phyloP scores from a whole-genome alignment of 2,113 vertebrate species.

The Dicentrarchus labrax region DNA sequence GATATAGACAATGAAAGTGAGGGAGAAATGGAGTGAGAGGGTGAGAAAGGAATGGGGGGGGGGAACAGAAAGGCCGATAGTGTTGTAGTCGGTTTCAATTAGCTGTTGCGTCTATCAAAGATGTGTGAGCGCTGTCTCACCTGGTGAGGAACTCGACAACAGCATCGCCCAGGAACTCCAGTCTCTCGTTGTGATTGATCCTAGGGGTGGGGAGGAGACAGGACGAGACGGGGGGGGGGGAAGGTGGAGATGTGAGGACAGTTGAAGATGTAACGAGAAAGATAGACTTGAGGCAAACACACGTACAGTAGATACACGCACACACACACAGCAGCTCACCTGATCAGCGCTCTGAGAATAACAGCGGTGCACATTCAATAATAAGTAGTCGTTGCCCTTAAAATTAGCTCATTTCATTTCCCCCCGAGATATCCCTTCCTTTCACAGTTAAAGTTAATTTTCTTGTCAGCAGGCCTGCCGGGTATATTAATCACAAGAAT shows the following conservation, averaged over 20 bases:
- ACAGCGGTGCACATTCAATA: conserved; percentile 48
- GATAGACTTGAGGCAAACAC: background rate
- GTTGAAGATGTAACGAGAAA: conserved; percentile 9
- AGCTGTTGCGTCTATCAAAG: conserved; percentile 62
- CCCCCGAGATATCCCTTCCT: conserved; percentile 54
- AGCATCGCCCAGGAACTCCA: conserved; percentile 99
- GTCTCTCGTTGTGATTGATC: conserved; percentile 98
- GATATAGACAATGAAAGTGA: conserved; percentile 47
- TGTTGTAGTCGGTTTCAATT: conserved; percentile 68
- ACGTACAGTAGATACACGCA: background rate
- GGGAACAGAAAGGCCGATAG: conserved; percentile 34
- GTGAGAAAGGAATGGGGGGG: background rate
- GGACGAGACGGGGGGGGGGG: background rate
- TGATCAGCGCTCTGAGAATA: conserved; percentile 37
- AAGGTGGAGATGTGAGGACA: conserved; percentile 17
- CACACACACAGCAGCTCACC: conserved; percentile 18
- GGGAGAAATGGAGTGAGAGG: conserved; percentile 27
- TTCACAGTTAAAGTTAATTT: conserved; percentile 76
- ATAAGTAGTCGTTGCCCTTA: conserved; percentile 48
- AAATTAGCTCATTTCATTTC: conserved; percentile 69
- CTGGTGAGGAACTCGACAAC: conserved; percentile 99
- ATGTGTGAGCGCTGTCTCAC: conserved; percentile 78
- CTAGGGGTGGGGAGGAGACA: conserved; percentile 76
- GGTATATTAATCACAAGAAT: conserved; percentile 71
- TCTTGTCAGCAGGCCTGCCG: conserved; percentile 73